Evolutionary conservation across 2,797 vertebrate genomes (phyloP).

Genomic region (Pteropus rufus): DNA sequence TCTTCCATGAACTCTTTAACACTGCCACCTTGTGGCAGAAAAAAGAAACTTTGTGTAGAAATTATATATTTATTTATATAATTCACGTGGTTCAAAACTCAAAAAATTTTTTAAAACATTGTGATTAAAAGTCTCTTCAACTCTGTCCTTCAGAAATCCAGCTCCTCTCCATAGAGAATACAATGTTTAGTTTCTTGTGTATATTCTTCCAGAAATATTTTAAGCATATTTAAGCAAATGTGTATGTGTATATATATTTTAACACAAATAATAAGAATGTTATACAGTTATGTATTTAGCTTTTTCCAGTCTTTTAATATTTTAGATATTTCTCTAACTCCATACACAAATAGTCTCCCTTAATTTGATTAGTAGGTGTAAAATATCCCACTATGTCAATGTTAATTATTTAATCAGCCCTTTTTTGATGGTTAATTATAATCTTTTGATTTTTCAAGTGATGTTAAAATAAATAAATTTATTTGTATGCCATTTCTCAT

Average conservation of each 20-base stretch:
- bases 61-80: not conserved
- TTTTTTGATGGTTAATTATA: not conserved
- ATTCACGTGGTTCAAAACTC: not conserved
- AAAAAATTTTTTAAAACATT: not conserved
- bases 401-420: not conserved
- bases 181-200: not conserved
- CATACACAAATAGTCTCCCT: not conserved
- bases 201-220: not conserved
- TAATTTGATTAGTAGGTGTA: not conserved
- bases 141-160: not conserved
- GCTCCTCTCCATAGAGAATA: not conserved
- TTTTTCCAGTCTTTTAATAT: not conserved
- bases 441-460: not conserved
- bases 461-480: not conserved
- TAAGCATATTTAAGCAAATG: not conserved
- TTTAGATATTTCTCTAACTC: not conserved
- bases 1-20: constrained; percentile 15
- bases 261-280: not conserved
- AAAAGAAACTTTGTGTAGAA: not conserved
- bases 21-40: constrained; percentile 64
- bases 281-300: not conserved
- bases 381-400: not conserved
- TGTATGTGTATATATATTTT: not conserved
- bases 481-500: not conserved
- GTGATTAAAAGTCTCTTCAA: not conserved